Conservation (phyloP, 2,113 vertebrate genomes). For the Panthera tigris region DNA sequence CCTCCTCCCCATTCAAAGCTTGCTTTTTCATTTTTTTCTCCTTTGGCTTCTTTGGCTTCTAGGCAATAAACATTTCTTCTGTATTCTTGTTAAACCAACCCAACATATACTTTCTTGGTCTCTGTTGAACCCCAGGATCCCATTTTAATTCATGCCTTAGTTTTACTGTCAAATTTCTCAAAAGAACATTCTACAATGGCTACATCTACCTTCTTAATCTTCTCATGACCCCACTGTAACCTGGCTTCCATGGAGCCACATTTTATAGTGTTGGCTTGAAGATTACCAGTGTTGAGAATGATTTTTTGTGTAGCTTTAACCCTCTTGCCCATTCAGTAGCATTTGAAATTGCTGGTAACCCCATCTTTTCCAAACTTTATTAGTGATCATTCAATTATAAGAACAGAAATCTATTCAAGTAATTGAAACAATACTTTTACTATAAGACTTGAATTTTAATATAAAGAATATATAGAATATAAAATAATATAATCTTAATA, state of each 20-base stretch:
- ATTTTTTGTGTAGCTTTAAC: background rate
- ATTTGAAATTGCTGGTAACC: background rate
- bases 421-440: background rate
- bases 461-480: no score
- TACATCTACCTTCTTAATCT: background rate
- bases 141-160: constrained; percentile 16
- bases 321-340: background rate
- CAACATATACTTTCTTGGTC: background rate
- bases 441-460: no score
- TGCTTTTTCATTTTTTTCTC: background rate
- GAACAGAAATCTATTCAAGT: constrained; percentile 35
- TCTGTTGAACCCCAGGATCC: background rate
- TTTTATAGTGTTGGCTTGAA: background rate
- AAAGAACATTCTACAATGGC: background rate
- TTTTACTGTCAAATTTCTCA: background rate
- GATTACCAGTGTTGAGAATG: background rate
- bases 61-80: background rate
- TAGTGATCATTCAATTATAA: background rate
- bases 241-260: background rate
- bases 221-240: background rate
- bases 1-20: background rate
- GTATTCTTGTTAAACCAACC: constrained; percentile 5
- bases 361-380: background rate
- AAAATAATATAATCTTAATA: no score
- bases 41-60: background rate